Base-by-base conservation (phyloP, 2,888 invertebrate species). In the Ormia ochracea region DNA sequence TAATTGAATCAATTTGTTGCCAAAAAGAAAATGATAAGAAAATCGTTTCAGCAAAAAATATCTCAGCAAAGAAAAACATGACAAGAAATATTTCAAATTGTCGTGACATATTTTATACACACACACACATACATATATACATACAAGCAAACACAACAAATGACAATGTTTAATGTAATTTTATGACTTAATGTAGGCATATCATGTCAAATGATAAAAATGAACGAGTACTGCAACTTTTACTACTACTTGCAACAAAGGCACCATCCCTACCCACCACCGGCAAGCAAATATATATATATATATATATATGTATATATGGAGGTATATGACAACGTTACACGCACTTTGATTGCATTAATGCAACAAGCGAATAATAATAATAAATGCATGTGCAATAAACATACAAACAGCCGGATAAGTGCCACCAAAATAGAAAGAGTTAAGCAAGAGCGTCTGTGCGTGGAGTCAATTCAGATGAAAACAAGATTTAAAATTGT, bases 121-220 rank as follows among this genome's bases (percentile, higher is more conserved):
- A 19, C 1, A 14, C 45, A 70, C 5, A 23, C 9, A 41, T 2
- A 31, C n/a, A 70, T 3, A 23, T 5, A 41, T 2, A 31, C n/a
- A 19, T 5, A 21, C n/a, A 26, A 7, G 28, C 38, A 59, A 73
- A 26, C 6, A 26, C 17, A 61, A 74, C 52, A 59, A 74, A 59
- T 66, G 68, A 72, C 75, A 75, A 61, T 72, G 56, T 80, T 72
- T 61, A 66, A 76, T 80, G 72, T 80, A 63, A 80, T 80, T 80
- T 80, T 80, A 80, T 80, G 79, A 80, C 79, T 80, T 80, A 80
- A 80, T 80, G 79, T 80, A 80, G 79, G 79, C 79, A 80, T 80
- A 80, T 80, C 75, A 80, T 80, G 79, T 80, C 79, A 80, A 80
- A 80, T 76, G 75, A 76, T 80, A 76, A 80, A 80, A 80, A 70